Percentiles rank a stretch among this genome's conserved stretches.
phyloP scores from a whole-genome alignment of 2,797 vertebrate genomes.

The Spondyliosoma cantharus region DNA sequence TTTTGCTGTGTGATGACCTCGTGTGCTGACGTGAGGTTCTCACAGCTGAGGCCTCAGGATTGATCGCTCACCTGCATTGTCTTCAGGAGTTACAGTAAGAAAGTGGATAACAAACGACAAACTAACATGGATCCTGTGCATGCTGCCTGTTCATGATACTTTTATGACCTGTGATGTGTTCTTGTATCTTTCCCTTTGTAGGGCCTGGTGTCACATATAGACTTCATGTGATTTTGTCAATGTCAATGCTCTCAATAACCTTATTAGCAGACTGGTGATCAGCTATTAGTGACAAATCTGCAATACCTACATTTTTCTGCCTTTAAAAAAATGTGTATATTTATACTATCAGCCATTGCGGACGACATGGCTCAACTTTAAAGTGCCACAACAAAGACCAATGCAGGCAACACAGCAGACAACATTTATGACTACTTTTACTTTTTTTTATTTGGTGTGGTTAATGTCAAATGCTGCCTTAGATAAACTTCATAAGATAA shows the following conservation, averaged over 20 bases:
- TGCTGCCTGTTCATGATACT: background rate
- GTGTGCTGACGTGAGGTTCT: background rate
- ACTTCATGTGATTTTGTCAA: background rate
- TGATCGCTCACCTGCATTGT: background rate
- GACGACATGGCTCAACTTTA: background rate
- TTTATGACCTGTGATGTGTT: background rate
- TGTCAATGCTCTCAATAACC: background rate
- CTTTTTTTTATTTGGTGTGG: too few species aligned
- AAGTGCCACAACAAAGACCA: background rate
- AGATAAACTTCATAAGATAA: too few species aligned
- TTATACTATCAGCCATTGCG: background rate
- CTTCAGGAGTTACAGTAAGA: background rate
- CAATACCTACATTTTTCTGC: background rate
- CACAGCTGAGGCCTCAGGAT: background rate
- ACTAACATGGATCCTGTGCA: constrained; percentile 5
- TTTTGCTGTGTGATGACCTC: background rate
- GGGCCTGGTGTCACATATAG: background rate
- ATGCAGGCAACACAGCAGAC: too few species aligned
- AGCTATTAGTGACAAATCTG: background rate
- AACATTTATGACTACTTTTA: too few species aligned
- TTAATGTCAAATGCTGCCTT: too few species aligned
- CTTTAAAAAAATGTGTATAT: background rate
- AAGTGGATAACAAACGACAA: background rate
- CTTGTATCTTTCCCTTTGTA: too few species aligned
- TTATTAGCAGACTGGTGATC: background rate